Percentiles rank a stretch among this genome's conserved stretches.
Evolutionary conservation across 2,888 invertebrate species (phyloP).

Genomic region (Euphydryas editha): DNA sequence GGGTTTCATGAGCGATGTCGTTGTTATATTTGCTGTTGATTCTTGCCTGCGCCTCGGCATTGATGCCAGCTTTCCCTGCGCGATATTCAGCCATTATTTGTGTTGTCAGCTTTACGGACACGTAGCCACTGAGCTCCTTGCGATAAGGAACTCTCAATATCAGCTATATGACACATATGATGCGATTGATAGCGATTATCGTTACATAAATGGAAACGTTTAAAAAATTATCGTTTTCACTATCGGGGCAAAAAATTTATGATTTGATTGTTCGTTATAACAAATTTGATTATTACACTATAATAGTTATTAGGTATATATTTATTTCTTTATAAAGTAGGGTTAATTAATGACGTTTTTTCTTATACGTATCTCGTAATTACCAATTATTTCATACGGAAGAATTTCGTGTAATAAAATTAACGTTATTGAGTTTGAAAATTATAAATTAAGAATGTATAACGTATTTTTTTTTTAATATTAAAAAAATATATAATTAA

Average conservation of each 20-base stretch:
- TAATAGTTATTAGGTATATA: background rate
- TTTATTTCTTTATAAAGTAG: background rate
- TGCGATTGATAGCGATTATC: conserved; percentile 69
- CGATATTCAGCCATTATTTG: conserved; percentile 76
- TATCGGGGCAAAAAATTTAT: conserved; percentile 63
- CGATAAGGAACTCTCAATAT: conserved; percentile 71
- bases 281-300: conserved; percentile 38
- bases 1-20: conserved; percentile 94
- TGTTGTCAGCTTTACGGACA: conserved; percentile 70
- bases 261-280: conserved; percentile 45
- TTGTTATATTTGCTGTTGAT: conserved; percentile 98
- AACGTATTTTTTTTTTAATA: no score
- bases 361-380: no score
- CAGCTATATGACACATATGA: conserved; percentile 57
- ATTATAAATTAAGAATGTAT: no score
- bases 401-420: no score
- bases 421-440: no score
- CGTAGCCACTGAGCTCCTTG: conserved; percentile 74
- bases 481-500: no score
- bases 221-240: conserved; percentile 48
- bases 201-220: conserved; percentile 60
- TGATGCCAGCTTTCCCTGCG: conserved; percentile 79
- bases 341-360: no score
- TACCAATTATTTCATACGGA: no score
- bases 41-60: conserved; percentile 81